Evolutionary conservation across 37 sponge, comb jelly and placozoan genomes (phyloP).

Genomic region (Spongia lamella): DNA sequence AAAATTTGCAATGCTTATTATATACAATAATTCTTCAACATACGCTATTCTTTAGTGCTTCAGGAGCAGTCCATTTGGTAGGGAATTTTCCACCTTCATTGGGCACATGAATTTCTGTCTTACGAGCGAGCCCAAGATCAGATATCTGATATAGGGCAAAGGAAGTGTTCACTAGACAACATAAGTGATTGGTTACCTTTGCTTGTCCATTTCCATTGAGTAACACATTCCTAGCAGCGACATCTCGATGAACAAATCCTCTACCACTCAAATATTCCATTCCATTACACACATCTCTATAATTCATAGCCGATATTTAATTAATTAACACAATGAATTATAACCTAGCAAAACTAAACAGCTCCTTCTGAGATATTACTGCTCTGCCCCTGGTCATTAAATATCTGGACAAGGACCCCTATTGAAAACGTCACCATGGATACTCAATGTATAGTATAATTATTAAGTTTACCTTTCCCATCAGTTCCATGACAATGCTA

Average conservation of each 20-base stretch:
- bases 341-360: conserved; percentile 55
- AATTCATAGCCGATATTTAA: neutral
- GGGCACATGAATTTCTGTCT: conserved; percentile 57
- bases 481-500: conserved; percentile 70
- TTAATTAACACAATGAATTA: neutral
- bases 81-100: conserved; percentile 86
- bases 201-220: conserved; percentile 76
- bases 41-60: conserved; percentile 78
- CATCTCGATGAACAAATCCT: conserved; percentile 72
- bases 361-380: conserved; percentile 54
- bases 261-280: conserved; percentile 59
- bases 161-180: too few species aligned
- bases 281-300: conserved; percentile 73
- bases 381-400: conserved; percentile 57
- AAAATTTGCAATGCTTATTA: neutral
- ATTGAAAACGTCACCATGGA: neutral
- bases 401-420: conserved; percentile 74
- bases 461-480: conserved; percentile 55
- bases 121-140: conserved; percentile 71
- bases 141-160: conserved; percentile 45
- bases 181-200: conserved; percentile 20
- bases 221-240: conserved; percentile 71
- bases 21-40: conserved; percentile 2
- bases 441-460: neutral
- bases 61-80: conserved; percentile 87